phyloP scores from a whole-genome alignment of 2,113 vertebrate genomes.

The Charadrius vociferus region DNA sequence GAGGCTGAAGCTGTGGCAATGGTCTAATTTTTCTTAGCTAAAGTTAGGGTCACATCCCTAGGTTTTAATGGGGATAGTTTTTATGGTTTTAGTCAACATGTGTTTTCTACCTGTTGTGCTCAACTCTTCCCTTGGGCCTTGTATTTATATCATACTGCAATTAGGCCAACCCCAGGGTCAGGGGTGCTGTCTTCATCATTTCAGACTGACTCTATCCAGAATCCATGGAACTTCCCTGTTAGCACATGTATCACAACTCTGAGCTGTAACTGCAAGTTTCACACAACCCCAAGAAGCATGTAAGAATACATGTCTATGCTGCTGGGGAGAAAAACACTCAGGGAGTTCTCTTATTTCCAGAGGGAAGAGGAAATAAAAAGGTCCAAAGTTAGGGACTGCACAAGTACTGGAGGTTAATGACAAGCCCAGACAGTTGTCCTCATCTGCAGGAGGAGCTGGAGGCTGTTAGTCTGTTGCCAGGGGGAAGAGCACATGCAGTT shows the following conservation, averaged over 20 bases:
- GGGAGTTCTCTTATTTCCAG: background rate
- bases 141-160: background rate
- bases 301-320: background rate
- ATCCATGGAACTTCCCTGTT: background rate
- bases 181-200: background rate
- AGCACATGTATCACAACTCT: background rate
- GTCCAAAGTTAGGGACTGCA: background rate
- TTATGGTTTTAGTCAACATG: background rate
- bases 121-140: background rate
- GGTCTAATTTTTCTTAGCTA: background rate
- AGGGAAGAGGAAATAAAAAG: background rate
- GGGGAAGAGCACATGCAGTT: background rate
- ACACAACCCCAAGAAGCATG: background rate
- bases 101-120: background rate
- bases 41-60: background rate
- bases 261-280: background rate
- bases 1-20: background rate
- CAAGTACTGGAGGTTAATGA: background rate
- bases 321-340: background rate
- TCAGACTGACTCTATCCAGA: background rate
- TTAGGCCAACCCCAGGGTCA: background rate
- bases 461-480: background rate
- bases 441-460: background rate
- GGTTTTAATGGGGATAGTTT: background rate
- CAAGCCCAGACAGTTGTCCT: background rate